Percentiles rank a stretch among this genome's conserved stretches.
phyloP scores from a whole-genome alignment of 2,888 invertebrate species.

The Nebria salina region DNA sequence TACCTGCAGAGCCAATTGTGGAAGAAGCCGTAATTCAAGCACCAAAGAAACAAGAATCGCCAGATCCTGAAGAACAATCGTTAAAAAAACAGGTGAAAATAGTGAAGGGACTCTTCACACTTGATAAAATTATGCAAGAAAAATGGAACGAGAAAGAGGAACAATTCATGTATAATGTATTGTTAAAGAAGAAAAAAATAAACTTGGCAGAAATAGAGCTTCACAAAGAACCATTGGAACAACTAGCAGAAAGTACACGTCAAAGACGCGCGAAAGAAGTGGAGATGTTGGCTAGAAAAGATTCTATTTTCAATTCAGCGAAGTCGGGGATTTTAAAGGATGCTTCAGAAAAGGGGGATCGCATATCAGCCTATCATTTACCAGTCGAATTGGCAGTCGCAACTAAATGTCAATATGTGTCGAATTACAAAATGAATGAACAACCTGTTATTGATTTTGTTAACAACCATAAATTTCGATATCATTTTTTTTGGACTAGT shows the following conservation, averaged over 20 bases:
- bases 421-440: slow-evolving; percentile 60
- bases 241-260: slow-evolving; percentile 68
- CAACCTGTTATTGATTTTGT: slow-evolving; percentile 61
- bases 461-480: slow-evolving; percentile 63
- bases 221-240: slow-evolving; percentile 70
- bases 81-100: slow-evolving; percentile 18
- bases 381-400: slow-evolving; percentile 62
- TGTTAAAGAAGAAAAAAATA: slow-evolving; percentile 72
- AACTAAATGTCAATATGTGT: slow-evolving; percentile 60
- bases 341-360: slow-evolving; percentile 52
- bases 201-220: slow-evolving; percentile 69
- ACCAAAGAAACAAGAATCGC: slow-evolving; percentile 50
- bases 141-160: slow-evolving; percentile 73
- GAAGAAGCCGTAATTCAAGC: slow-evolving; percentile 45
- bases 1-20: neutral
- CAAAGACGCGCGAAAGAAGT: slow-evolving; percentile 69
- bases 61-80: slow-evolving; percentile 44
- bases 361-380: slow-evolving; percentile 48
- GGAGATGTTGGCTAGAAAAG: slow-evolving; percentile 63
- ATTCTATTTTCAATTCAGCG: slow-evolving; percentile 73
- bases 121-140: slow-evolving; percentile 60
- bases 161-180: slow-evolving; percentile 70
- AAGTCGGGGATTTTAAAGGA: slow-evolving; percentile 15
- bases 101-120: slow-evolving; percentile 58
- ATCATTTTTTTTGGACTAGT: slow-evolving; percentile 68